Evolutionary conservation across 2,888 invertebrate species (phyloP).

Genomic region (Eupithecia pulchellata): DNA sequence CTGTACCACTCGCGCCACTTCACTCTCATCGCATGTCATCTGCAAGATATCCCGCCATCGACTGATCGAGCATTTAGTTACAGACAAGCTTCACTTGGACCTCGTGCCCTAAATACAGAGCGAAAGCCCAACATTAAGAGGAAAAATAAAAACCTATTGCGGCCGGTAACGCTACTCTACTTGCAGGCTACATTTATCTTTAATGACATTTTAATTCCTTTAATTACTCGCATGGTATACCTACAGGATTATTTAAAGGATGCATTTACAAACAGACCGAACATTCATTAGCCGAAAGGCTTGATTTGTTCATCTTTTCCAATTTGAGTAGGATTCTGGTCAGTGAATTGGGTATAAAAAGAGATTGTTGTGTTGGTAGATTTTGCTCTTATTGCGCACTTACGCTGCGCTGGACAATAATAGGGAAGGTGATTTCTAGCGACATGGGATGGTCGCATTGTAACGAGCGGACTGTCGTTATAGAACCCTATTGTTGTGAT

Average conservation of each 20-base stretch:
- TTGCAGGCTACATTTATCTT: conserved; percentile 35
- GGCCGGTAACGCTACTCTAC: conserved; percentile 22
- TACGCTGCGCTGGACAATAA: conserved; percentile 65
- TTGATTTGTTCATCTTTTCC: conserved; percentile 36
- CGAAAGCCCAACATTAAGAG: conserved; percentile 28
- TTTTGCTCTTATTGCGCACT: conserved; percentile 67
- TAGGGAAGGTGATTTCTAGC: conserved; percentile 68
- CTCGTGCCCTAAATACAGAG: conserved; percentile 57
- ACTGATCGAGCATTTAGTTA: conserved; percentile 47
- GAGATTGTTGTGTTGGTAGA: conserved; percentile 44
- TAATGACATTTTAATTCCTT: conserved; percentile 52
- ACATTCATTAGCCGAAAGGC: conserved; percentile 39
- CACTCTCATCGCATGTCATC: conserved; percentile 64
- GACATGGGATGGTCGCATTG: conserved; percentile 67
- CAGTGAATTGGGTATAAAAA: conserved; percentile 38
- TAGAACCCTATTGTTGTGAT: conserved; percentile 77
- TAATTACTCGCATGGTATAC: conserved; percentile 53
- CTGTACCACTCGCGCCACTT: conserved; percentile 57
- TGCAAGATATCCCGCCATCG: conserved; percentile 46
- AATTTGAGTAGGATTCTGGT: conserved; percentile 32
- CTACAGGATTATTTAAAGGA: conserved; percentile 49
- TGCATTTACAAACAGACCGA: conserved; percentile 39
- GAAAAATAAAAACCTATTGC: conserved; percentile 49
- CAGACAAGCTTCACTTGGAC: conserved; percentile 53
- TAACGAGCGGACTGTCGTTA: conserved; percentile 74